A percentile compares a stretch with the other conserved stretches of the same genome.
phyloP scores from a whole-genome alignment of 2,888 invertebrate genomes.

The Eupithecia subumbrata region DNA sequence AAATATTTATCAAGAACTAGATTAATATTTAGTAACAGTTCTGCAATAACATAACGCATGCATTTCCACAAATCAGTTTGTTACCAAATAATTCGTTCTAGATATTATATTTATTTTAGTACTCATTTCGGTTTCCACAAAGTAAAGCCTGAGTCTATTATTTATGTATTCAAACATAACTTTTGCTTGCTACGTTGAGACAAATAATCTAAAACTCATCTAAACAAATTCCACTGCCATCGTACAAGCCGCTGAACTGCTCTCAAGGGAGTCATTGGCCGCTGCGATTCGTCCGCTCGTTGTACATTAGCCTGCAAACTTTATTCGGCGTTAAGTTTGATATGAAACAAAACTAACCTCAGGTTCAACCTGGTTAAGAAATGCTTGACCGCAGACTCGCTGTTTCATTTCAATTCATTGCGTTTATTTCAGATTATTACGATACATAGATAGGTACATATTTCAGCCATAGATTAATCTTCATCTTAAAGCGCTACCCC shows the following conservation, averaged over 20 bases:
- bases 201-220: slow-evolving; percentile 1
- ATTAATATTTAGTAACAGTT: neutral
- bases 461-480: no score
- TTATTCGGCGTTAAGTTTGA: slow-evolving; percentile 23
- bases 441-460: no score
- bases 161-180: neutral
- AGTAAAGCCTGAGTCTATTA: neutral
- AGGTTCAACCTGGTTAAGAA: slow-evolving; percentile 49
- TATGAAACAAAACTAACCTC: slow-evolving; percentile 30
- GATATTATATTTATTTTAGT: neutral
- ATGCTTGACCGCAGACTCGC: slow-evolving; percentile 40
- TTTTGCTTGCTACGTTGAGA: neutral
- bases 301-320: slow-evolving; percentile 20
- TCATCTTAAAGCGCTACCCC: no score
- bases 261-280: slow-evolving; percentile 17
- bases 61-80: neutral
- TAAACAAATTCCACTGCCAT: slow-evolving; percentile 7
- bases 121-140: neutral
- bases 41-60: neutral
- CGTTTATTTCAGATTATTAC: no score
- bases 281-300: slow-evolving; percentile 18
- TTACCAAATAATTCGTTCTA: neutral
- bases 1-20: neutral
- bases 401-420: no score
- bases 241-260: neutral